Percentiles rank a stretch among this genome's conserved stretches.
These are phyloP conservation scores for Euleptes europaea DNA, from an alignment of 2,113 vertebrate genomes.

Conservation along the genomic window DNA sequence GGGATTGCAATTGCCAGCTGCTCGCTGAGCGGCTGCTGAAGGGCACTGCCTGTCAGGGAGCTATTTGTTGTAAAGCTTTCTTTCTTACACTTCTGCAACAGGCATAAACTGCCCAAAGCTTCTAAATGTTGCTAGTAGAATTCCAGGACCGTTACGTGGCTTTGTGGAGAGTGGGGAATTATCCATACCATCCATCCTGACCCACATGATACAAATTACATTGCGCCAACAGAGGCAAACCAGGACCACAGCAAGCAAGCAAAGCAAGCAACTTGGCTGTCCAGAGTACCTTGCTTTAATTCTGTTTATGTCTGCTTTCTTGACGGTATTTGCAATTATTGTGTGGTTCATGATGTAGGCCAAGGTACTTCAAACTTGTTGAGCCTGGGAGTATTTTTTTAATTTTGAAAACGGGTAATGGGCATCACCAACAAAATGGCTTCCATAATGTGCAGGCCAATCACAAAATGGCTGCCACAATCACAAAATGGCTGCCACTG, in stretches of 20 bases:
- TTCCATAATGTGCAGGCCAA: too few species aligned
- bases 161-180: not conserved
- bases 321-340: not conserved
- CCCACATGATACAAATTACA: too few species aligned
- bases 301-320: not conserved
- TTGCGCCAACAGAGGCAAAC: not conserved
- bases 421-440: too few species aligned
- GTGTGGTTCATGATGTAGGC: not conserved
- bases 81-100: not conserved
- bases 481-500: too few species aligned
- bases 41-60: not conserved
- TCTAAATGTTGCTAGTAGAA: not conserved
- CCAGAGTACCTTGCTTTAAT: not conserved
- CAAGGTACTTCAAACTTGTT: too few species aligned
- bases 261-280: fast-evolving
- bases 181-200: not conserved
- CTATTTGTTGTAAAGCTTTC: not conserved
- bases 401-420: too few species aligned
- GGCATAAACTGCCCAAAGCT: not conserved
- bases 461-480: too few species aligned
- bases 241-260: not conserved
- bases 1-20: not conserved
- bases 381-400: too few species aligned
- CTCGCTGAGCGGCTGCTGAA: not conserved
- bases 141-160: not conserved